Evolutionary conservation across 2,797 vertebrate species (phyloP), one percentile per base, ranked within the genome.

Genomic region (Gambelia wislizenii): DNA sequence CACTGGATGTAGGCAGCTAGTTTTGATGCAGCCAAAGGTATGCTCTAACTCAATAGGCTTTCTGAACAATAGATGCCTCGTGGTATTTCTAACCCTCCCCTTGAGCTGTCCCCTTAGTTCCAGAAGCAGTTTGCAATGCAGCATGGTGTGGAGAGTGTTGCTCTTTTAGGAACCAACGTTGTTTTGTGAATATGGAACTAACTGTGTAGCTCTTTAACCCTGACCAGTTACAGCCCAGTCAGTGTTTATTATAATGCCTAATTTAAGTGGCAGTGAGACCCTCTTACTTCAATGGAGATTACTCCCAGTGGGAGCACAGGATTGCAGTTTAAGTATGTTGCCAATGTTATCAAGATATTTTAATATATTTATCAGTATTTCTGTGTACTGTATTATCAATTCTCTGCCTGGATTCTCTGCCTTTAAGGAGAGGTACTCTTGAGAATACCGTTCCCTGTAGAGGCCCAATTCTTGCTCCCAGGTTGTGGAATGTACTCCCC

Each of bases 111-210:
- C 44, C 27, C 27, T 83, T 64, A 47, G 18, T 67, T 47, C 44
- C 39, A 61, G 39, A 33, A 47, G 56, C 14, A 82, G 4, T 82
- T 64, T 67, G 39, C 13, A 27, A 8, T 49, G 77, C 44, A 13
- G 44, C 76, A 78, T 18, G 3, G 1, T 0, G 3, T 49, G n/a
- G 33, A 61, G 18, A 30, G 16, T 27, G 6, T 2, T 0, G 0
- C 12, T 44, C 12, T 81, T 70, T 27, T 33, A 61, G 78, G 87
- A 70, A 70, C 27, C 33, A 47, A 69, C n/a, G 16, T 30, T 30
- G 36, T 69, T 4, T 70, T 25, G 20, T 44, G 18, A 52, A 13
- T 9, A 49, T 72, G 8, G 64, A 67, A 75, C 12, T 70, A 78
- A 42, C 18, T 5, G 9, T 1, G 27, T 6, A 36, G 20, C 1